Base-by-base conservation (phyloP, 2,113 vertebrate genomes). In the Tylochromis polylepis region DNA sequence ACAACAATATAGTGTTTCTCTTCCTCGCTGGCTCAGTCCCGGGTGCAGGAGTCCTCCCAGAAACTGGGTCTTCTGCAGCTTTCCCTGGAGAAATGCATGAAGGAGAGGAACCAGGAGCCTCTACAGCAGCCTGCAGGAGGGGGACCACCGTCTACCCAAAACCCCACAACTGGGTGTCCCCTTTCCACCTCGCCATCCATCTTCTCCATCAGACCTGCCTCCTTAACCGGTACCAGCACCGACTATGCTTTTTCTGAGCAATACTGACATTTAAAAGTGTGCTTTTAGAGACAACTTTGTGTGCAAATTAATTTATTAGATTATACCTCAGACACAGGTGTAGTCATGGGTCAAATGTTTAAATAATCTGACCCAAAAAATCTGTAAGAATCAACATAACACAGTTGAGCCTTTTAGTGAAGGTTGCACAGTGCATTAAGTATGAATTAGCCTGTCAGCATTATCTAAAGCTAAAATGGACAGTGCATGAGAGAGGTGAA, bases 11-110 rank as follows among this genome's bases (percentile, higher is more conserved):
- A 34, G 46, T 55, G 34, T 90, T 34, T 80, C 4, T 81, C 20
- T 27, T 49, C 31, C 65, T 3, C 1, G 65, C 89, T 95, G 95
- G 95, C 93, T 58, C 89, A 62, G 89, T 56, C 60, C 6, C 91
- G 92, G 41, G 92, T 93, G 29, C 90, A 90, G 29, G 93, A 95
- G 22, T 94, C 92, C 20, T 92, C 93, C 49, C 94, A 95, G 91
- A 95, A 93, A 82, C 89, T 95, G 83, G 83, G 90, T 27, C 91
- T 96, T 34, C 90, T 96, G 79, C 91, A 46, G 3, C 85, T 87
- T 5, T 89, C 95, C 5, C 78, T 94, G 56, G 91, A 96, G 51
- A 92, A 81, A 59, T 60, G 88, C 56, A 83, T 84, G 38, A 83
- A 82, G 46, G 94, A 94, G 10, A 82, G 87, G 24, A 87, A 22